Evolutionary conservation across 2,797 vertebrate species (phyloP).

Genomic region (Enoplosus armatus): DNA sequence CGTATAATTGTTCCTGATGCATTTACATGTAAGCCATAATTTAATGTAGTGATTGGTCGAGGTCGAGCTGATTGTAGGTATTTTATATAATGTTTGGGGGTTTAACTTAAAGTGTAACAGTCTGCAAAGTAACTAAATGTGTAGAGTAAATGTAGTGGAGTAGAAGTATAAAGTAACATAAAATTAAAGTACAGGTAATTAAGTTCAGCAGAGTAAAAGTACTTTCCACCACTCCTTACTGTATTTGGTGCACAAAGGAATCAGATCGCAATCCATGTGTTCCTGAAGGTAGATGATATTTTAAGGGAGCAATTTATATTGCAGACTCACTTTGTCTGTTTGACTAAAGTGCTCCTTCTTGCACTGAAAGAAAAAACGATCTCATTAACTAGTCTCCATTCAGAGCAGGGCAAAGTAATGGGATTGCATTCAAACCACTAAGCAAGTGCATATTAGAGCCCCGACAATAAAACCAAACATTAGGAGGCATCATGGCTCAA

Average conservation of each 20-base stretch:
- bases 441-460: neutral
- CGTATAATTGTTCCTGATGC: neutral
- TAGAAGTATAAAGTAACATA: neutral
- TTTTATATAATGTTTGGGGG: neutral
- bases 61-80: neutral
- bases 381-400: neutral
- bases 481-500: constrained; percentile 11
- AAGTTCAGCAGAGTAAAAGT: neutral
- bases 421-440: neutral
- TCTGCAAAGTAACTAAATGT: neutral
- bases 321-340: neutral
- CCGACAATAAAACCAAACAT: constrained; percentile 21
- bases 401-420: neutral
- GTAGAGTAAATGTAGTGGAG: neutral
- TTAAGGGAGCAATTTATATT: neutral
- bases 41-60: neutral
- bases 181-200: neutral
- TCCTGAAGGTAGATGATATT: neutral
- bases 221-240: neutral
- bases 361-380: neutral
- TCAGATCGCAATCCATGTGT: neutral
- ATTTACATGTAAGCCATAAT: neutral
- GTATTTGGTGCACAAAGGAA: neutral
- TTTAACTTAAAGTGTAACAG: neutral
- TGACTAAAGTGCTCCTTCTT: neutral